Base-by-base conservation (phyloP, 2,888 invertebrate genomes). In the Platycnemis pennipes region DNA sequence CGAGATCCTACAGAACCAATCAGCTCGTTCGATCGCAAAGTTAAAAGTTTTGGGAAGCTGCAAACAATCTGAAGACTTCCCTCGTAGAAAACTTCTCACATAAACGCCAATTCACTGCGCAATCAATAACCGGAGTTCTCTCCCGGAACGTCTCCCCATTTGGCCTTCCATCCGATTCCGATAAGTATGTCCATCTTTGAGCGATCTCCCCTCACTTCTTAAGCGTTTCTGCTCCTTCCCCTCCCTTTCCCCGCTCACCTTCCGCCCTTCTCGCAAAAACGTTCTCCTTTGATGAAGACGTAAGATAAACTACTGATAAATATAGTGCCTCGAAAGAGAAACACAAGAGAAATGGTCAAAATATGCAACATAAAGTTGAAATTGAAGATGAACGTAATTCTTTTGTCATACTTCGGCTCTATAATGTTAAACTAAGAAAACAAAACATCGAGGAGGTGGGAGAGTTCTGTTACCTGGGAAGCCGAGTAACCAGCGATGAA, bases 71-170 rank as follows among this genome's bases (percentile, higher is more conserved):
- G 77, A 37, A 37, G 13, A 3, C 26, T 77, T 31, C 37, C 16
- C 77, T 77, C 77, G 5, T 11, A 26, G 26, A 37, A 37, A 77
- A 77, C 77, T 77, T 77, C 4, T 37, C 77, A 77, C 77, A 77
- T 77, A 77, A 77, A 77, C 31, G 77, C 77, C 77, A 77, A 77
- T 77, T 26, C 31, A 77, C 22, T 77, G 77, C 77, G 37, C 77
- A 77, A 77, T 77, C 77, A 77, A 77, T 77, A 77, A 77, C 37
- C 37, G 31, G 77, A 77, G 77, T 77, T 77, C 26, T 37, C 37
- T 77, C 37, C 77, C 77, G 77, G 77, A n/a, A 77, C 77, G 77
- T 37, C 26, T 16, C 37, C 31, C 77, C 31, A 37, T 26, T 77
- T 77, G 31, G 37, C 13, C 3, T 37, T 77, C 37, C 13, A 37